phyloP scores from a whole-genome alignment of 1,140 invertebrate genomes.

The Tribolium castaneum region DNA sequence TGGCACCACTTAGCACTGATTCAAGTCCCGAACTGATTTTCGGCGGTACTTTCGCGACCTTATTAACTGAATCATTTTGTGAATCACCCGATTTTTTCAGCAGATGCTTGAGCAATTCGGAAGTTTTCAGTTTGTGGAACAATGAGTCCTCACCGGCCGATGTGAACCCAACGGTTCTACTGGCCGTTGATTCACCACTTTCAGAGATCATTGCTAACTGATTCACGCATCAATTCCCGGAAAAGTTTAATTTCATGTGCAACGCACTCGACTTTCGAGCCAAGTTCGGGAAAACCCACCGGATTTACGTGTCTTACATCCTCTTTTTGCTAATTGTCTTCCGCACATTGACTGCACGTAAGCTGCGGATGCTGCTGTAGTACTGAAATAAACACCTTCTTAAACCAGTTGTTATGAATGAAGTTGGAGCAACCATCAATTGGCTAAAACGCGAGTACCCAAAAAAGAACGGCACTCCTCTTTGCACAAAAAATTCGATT shows the following conservation, averaged over 20 bases:
- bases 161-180: constrained; percentile 11
- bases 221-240: constrained; percentile 47
- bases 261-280: constrained; percentile 34
- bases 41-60: constrained; percentile 26
- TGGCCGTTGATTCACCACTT: constrained; percentile 48
- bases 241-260: constrained; percentile 42
- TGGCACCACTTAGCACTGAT: constrained; percentile 20
- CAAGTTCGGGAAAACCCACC: constrained; percentile 42
- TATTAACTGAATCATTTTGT: constrained; percentile 38
- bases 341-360: constrained; percentile 30
- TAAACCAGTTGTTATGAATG: constrained; percentile 39
- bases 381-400: constrained; percentile 41
- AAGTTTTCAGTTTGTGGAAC: constrained; percentile 45
- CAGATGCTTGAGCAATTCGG: constrained; percentile 49
- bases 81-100: constrained; percentile 39
- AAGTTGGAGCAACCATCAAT: constrained; percentile 32
- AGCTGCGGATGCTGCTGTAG: constrained; percentile 34
- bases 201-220: constrained; percentile 45
- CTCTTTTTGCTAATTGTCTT: constrained; percentile 22
- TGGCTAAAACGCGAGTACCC: constrained; percentile 24
- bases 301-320: background rate
- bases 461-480: constrained; percentile 38
- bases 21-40: constrained; percentile 14
- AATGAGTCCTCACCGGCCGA: constrained; percentile 25
- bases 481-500: background rate